phyloP scores from a whole-genome alignment of 2,113 vertebrate species.

The Falcunculus frontatus region DNA sequence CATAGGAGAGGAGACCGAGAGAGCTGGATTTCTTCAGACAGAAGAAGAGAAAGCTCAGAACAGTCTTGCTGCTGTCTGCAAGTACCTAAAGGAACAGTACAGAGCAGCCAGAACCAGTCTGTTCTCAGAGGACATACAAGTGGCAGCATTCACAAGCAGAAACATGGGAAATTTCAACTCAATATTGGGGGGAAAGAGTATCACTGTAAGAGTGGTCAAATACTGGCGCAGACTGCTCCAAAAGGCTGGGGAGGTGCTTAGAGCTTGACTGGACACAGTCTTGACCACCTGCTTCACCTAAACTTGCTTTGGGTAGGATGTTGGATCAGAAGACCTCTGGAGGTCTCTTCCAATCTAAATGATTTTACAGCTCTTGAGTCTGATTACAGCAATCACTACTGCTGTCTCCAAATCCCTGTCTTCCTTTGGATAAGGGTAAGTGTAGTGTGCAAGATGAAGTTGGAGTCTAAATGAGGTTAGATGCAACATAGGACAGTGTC shows the following conservation, averaged over 20 bases:
- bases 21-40: accelerated
- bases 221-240: background rate
- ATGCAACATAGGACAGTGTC: background rate
- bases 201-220: background rate
- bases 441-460: background rate
- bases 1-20: background rate
- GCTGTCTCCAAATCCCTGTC: background rate
- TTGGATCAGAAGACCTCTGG: background rate
- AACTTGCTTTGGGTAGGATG: background rate
- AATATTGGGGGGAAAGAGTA: background rate
- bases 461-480: background rate
- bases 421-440: background rate
- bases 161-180: background rate
- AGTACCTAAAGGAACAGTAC: background rate
- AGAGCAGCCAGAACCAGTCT: background rate
- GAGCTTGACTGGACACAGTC: background rate
- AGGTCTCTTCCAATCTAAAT: background rate
- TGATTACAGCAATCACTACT: background rate
- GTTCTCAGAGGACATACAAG: background rate
- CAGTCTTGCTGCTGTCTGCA: background rate
- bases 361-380: background rate
- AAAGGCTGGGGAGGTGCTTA: background rate
- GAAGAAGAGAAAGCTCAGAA: background rate
- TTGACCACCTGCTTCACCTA: background rate
- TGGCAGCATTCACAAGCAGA: background rate